A percentile compares a stretch with the other conserved stretches of the same genome.
These are phyloP conservation scores for Villa cingulata DNA, from an alignment of 2,888 invertebrate genomes.

Conservation along the genomic window DNA sequence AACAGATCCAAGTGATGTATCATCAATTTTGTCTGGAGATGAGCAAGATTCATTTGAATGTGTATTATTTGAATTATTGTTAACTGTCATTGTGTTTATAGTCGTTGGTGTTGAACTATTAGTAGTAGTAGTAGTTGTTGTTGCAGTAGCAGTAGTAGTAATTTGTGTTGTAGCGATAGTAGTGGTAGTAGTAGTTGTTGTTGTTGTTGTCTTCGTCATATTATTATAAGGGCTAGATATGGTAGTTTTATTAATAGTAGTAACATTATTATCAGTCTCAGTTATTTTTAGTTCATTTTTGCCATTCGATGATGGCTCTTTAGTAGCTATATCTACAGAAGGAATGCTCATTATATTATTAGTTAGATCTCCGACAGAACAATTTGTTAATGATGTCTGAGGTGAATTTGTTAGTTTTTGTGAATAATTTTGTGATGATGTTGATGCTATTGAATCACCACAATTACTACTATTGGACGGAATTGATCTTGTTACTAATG, in stretches of 20 bases:
- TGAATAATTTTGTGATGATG: conserved; percentile 35
- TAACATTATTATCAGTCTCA: conserved; percentile 16
- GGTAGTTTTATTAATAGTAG: background rate
- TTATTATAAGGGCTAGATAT: background rate
- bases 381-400: conserved; percentile 21
- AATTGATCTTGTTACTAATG: conserved; percentile 20
- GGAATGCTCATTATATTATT: conserved; percentile 13
- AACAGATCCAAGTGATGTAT: conserved; percentile 33
- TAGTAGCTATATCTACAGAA: conserved; percentile 11
- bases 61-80: conserved; percentile 10
- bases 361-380: background rate
- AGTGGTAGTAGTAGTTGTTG: conserved; percentile 6
- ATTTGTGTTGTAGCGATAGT: background rate
- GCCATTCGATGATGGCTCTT: background rate
- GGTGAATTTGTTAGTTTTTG: conserved; percentile 34
- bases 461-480: conserved; percentile 29
- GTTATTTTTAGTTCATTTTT: conserved; percentile 31
- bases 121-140: conserved; percentile 10
- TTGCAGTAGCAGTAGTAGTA: conserved; percentile 12
- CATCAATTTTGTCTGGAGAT: conserved; percentile 25
- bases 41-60: conserved; percentile 8
- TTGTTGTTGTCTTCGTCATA: background rate
- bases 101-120: conserved; percentile 11
- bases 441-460: conserved; percentile 18
- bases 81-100: conserved; percentile 2